These are phyloP conservation scores for Diadromus collaris DNA, from an alignment of 2,888 invertebrate species.

Conservation along the genomic window DNA sequence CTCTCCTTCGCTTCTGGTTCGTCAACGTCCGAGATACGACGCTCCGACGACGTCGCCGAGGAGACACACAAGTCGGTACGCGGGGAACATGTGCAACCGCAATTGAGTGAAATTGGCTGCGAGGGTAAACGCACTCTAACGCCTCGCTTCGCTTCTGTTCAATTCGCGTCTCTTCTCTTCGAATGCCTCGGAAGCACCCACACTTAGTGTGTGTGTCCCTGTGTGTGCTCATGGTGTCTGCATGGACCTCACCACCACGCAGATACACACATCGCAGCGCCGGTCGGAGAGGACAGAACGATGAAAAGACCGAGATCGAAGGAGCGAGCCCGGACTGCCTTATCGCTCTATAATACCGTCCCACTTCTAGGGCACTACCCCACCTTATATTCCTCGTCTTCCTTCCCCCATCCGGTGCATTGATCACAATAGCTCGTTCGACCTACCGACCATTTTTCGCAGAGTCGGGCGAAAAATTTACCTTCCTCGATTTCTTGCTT, in stretches of 20 bases:
- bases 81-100: conserved; percentile 37
- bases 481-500: conserved; percentile 20
- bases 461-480: conserved; percentile 45
- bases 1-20: conserved; percentile 20
- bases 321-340: conserved; percentile 33
- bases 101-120: conserved; percentile 60
- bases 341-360: conserved; percentile 46
- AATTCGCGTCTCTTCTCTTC: conserved; percentile 51
- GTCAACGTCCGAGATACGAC: conserved; percentile 38
- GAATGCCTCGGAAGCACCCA: conserved; percentile 22
- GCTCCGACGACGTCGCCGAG: conserved; percentile 10
- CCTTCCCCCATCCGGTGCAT: conserved; percentile 30
- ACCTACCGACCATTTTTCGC: conserved; percentile 51
- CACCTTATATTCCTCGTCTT: conserved; percentile 13
- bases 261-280: not conserved
- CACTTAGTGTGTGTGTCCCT: conserved; percentile 6
- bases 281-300: not conserved
- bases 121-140: conserved; percentile 55
- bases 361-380: conserved; percentile 14
- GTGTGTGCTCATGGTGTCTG: not conserved
- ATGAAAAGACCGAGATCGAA: conserved; percentile 16
- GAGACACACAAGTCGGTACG: conserved; percentile 23
- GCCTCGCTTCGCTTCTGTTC: conserved; percentile 55
- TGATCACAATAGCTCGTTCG: conserved; percentile 47
- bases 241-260: not conserved